Conservation (phyloP, 2,888 invertebrate species). For the Epinotia nisella region DNA sequence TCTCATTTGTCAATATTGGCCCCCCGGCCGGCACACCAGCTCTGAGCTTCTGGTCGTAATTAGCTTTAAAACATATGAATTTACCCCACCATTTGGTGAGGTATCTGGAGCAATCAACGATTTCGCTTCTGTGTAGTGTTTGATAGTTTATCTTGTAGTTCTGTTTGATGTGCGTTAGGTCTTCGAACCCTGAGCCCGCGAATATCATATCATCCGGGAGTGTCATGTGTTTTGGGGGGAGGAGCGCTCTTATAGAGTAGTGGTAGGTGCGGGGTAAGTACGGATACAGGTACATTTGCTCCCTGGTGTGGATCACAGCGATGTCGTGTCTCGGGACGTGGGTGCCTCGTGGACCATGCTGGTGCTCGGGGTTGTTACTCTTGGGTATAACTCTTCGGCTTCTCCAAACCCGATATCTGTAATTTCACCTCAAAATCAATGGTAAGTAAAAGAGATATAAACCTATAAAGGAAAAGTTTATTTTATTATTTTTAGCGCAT, state of each 20-base stretch:
- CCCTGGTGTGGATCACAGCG: constrained; percentile 30
- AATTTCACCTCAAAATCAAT: background rate
- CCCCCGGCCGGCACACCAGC: constrained; percentile 65
- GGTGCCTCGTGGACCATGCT: constrained; percentile 62
- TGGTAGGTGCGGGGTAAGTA: constrained; percentile 43
- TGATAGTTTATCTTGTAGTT: constrained; percentile 32
- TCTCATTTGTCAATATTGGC: constrained; percentile 47
- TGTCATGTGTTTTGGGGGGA: constrained; percentile 33
- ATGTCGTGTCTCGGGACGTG: constrained; percentile 49
- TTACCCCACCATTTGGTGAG: constrained; percentile 38
- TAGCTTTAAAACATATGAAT: constrained; percentile 25
- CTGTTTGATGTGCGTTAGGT: constrained; percentile 16
- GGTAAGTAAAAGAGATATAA: no score
- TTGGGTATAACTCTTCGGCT: constrained; percentile 57
- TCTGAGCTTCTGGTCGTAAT: background rate
- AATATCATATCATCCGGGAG: constrained; percentile 42
- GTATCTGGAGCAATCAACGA: constrained; percentile 32
- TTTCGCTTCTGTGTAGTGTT: background rate
- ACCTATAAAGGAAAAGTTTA: no score
- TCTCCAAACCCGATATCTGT: constrained; percentile 56
- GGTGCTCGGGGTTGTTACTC: constrained; percentile 65
- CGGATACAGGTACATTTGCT: constrained; percentile 47
- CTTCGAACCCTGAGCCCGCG: constrained; percentile 25
- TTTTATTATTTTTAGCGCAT: no score
- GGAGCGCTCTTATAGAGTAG: constrained; percentile 51